A percentile compares a stretch with the other conserved stretches of the same genome.
phyloP scores from a whole-genome alignment of 2,113 vertebrate species.

The Barbus barbus region DNA sequence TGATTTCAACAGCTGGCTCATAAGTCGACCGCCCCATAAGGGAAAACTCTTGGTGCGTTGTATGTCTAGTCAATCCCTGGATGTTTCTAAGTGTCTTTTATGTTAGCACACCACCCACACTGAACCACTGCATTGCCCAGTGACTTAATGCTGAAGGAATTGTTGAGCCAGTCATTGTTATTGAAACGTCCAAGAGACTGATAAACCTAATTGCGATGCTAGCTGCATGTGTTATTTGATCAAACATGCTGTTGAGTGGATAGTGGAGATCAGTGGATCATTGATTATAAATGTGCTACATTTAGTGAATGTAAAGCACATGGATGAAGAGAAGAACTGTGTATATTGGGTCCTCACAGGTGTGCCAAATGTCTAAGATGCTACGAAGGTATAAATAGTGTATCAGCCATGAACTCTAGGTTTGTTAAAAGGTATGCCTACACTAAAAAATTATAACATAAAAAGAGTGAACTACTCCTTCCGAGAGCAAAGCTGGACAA shows the following conservation, averaged over 20 bases:
- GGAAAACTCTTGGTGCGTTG: not conserved
- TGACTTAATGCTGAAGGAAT: slow-evolving; percentile 22
- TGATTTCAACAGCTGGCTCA: slow-evolving; percentile 7
- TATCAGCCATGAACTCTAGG: not conserved
- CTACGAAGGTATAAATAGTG: not conserved
- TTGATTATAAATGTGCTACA: not conserved
- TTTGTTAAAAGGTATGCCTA: slow-evolving; percentile 4
- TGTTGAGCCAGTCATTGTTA: not conserved
- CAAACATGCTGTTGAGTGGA: not conserved
- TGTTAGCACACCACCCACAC: slow-evolving; percentile 14
- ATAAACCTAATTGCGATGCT: not conserved
- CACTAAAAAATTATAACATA: not conserved
- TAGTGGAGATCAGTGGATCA: not conserved
- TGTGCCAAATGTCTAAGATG: no score
- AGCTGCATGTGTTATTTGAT: not conserved
- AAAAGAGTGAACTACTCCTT: not conserved
- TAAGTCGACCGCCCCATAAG: not conserved
- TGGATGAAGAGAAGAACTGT: not conserved
- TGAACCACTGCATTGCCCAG: not conserved
- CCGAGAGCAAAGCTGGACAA: no score
- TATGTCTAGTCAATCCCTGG: not conserved
- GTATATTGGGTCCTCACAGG: not conserved
- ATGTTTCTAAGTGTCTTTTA: slow-evolving; percentile 11
- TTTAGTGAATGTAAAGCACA: not conserved
- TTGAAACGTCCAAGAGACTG: not conserved